phyloP scores from a whole-genome alignment of 35 echinoderm and acorn worm species.

The Hemicentrotus pulcherrimus region DNA sequence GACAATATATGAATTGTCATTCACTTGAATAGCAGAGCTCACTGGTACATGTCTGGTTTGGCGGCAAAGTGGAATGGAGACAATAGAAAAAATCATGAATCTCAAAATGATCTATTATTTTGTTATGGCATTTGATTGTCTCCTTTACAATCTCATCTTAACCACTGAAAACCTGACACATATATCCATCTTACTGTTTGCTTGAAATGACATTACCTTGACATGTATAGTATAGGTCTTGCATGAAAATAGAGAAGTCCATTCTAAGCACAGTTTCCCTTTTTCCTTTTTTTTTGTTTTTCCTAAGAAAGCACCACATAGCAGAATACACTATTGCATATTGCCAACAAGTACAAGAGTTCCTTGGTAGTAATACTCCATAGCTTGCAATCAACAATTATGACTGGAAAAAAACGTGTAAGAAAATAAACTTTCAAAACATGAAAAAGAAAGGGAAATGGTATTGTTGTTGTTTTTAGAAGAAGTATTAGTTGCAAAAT shows the following conservation, averaged over 20 bases:
- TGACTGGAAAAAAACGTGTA: neutral
- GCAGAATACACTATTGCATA: conserved; percentile 56
- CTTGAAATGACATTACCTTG: neutral
- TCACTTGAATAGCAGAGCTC: neutral
- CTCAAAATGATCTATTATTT: neutral
- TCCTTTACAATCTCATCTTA: neutral
- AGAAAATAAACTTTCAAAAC: neutral
- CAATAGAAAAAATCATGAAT: neutral
- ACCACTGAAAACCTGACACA: neutral
- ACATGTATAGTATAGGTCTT: neutral
- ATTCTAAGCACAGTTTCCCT: neutral
- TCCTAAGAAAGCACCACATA: conserved; percentile 41
- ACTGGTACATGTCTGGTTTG: neutral
- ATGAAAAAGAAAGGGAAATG: neutral
- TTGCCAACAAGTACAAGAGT: conserved; percentile 25
- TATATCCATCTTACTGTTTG: neutral
- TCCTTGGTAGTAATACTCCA: conserved; percentile 5
- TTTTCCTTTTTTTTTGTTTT: neutral
- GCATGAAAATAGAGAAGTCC: neutral
- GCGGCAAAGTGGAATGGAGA: neutral
- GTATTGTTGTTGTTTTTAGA: neutral
- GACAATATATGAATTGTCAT: neutral
- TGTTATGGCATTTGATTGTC: neutral
- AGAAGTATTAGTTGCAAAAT: neutral
- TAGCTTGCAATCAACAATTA: neutral